Evolutionary conservation across 1,140 invertebrate genomes (phyloP).

Genomic region (Gryllus bimaculatus): DNA sequence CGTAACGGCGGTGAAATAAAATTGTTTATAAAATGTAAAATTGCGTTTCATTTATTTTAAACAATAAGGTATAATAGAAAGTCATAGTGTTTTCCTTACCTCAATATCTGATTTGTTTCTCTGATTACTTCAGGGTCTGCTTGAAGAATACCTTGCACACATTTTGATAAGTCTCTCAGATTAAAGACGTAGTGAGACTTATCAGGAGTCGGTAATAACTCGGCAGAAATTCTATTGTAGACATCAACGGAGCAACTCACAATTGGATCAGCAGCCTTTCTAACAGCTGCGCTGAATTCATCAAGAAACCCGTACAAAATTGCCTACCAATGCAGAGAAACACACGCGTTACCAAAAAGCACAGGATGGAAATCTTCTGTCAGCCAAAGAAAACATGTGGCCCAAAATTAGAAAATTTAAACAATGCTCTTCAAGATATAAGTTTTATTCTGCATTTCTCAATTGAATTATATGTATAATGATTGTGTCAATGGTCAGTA

Average conservation of each 20-base stretch:
- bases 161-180: conserved; percentile 79
- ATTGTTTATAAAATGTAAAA: background rate
- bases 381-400: too few relatives aligned
- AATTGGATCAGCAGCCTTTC: conserved; percentile 56
- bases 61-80: background rate
- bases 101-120: conserved; percentile 50
- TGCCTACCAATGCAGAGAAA: conserved; percentile 31
- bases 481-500: too few relatives aligned
- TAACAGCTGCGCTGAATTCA: conserved; percentile 62
- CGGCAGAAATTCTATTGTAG: conserved; percentile 63
- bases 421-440: too few relatives aligned
- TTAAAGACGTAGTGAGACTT: conserved; percentile 92
- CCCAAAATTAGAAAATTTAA: too few relatives aligned
- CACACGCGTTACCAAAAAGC: too few relatives aligned
- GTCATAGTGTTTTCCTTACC: conserved; percentile 31
- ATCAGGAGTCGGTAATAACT: conserved; percentile 73
- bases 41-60: background rate
- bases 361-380: too few relatives aligned
- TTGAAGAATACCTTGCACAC: conserved; percentile 76
- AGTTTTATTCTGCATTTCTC: too few relatives aligned
- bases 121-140: conserved; percentile 53
- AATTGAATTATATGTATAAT: too few relatives aligned
- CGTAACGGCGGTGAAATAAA: background rate
- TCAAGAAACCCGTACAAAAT: conserved; percentile 66
- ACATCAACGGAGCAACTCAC: conserved; percentile 70